A percentile compares a stretch with the other conserved stretches of the same genome.
Conservation (phyloP, 2,888 invertebrate genomes). For the Dynastes tityus region DNA sequence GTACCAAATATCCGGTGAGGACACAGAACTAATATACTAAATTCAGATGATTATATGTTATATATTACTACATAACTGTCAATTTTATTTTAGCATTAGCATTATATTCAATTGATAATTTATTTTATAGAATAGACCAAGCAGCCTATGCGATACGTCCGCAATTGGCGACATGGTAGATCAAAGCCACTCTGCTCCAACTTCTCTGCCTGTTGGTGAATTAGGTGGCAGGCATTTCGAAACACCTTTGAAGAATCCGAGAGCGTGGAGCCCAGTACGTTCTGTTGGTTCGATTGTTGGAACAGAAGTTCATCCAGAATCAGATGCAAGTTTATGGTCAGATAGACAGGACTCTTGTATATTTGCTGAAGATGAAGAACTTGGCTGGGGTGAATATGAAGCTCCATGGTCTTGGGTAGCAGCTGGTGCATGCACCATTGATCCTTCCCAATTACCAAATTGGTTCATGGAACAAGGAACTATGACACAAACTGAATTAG, state of each 20-base stretch:
- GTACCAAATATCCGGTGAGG: too few species aligned
- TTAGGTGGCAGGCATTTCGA: conserved; percentile 80
- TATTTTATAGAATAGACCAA: conserved; percentile 70
- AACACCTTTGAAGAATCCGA: conserved; percentile 83
- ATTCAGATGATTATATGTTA: too few species aligned
- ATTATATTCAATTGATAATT: too few species aligned
- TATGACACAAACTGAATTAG: conserved; percentile 75
- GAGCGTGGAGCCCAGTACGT: conserved; percentile 91
- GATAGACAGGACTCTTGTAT: conserved; percentile 83
- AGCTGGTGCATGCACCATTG: conserved; percentile 83
- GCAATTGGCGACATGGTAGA: conserved; percentile 76
- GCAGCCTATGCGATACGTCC: conserved; percentile 74
- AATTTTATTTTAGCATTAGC: too few species aligned
- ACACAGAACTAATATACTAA: too few species aligned
- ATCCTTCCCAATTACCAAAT: conserved; percentile 82
- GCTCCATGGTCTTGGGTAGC: conserved; percentile 85
- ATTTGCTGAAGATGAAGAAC: conserved; percentile 85
- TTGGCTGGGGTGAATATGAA: conserved; percentile 87
- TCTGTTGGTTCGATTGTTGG: conserved; percentile 89
- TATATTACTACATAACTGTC: too few species aligned
- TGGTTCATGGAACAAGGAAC: conserved; percentile 74
- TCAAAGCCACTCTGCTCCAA: conserved; percentile 81
- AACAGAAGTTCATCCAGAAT: conserved; percentile 89
- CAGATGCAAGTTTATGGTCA: conserved; percentile 85
- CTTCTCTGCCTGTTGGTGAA: conserved; percentile 76